Percentiles rank a stretch among this genome's conserved stretches.
These are phyloP conservation scores for Melitaea athalia DNA, from an alignment of 2,888 invertebrate species.

Conservation along the genomic window DNA sequence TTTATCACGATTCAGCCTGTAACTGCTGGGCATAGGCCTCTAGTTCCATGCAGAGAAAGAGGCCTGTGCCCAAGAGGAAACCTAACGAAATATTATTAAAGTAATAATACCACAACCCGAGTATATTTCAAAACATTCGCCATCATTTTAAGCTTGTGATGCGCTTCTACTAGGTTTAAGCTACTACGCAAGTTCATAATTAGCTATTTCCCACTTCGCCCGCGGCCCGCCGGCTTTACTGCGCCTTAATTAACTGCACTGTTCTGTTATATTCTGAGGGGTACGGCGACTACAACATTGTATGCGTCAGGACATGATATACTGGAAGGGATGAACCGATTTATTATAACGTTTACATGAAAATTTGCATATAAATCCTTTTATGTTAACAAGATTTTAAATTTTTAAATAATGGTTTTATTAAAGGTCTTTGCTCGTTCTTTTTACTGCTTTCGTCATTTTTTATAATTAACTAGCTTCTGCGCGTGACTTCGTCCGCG, in stretches of 20 bases:
- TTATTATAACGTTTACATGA: constrained; percentile 14
- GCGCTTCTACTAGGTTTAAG: constrained; percentile 57
- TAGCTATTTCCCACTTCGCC: constrained; percentile 79
- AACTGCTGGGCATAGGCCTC: too few species aligned
- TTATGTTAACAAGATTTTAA: not conserved
- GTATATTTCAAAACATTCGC: constrained; percentile 34
- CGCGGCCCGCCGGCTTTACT: constrained; percentile 64
- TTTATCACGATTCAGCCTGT: too few species aligned
- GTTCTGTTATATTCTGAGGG: constrained; percentile 41
- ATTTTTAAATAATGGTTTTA: constrained; percentile 1
- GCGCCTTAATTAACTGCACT: constrained; percentile 75
- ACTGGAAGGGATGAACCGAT: constrained; percentile 27
- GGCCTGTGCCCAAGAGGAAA: not conserved
- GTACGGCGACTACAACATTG: constrained; percentile 29
- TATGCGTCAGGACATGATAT: constrained; percentile 35
- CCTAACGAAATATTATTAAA: not conserved
- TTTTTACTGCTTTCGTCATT: not conserved
- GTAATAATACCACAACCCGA: not conserved
- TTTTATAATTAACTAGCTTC: too few species aligned
- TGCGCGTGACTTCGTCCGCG: too few species aligned
- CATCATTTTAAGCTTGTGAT: constrained; percentile 38
- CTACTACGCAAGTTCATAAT: constrained; percentile 77
- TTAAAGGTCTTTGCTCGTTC: not conserved
- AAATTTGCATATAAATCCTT: constrained; percentile 1
- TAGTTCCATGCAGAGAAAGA: too few species aligned